Evolutionary conservation across 2,888 invertebrate species (phyloP), one percentile per base, ranked within the genome.

Genomic region (Leptura quadrifasciata): DNA sequence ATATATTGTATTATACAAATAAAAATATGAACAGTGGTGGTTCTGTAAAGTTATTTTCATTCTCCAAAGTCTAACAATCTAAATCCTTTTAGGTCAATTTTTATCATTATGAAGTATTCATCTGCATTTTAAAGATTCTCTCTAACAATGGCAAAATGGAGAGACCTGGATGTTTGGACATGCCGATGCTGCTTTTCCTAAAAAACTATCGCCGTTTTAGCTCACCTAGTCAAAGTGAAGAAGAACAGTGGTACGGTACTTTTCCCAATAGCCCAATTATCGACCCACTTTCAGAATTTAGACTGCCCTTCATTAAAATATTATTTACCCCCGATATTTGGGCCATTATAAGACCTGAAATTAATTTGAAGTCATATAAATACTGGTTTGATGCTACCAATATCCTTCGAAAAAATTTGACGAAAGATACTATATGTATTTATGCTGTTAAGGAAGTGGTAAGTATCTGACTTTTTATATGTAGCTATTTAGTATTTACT

Each of bases 81-180:
- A n/a, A n/a, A n/a, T n/a, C 27, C 15, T 76, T 81, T 73, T 82
- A 90, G 90, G 86, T 91, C 0, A 91, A 91, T 83, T 90, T 89
- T 78, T 92, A 91, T 83, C 87, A 91, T 78, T 91, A 91, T 76
- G 92, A 92, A 87, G 89, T 91, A 4, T 91, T 90, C 79, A 83
- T 89, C 24, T 89, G 90, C 18, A 88, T 91, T 58, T 83, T 90
- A 75, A 86, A 89, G 63, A 84, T 90, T 12, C 74, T 88, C 39
- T 72, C 58, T 9, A 70, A 72, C 27, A 70, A 76, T 35, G 17
- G 24, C n/a, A 21, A 20, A 24, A 60, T 17, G 2, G 71, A 75
- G 79, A 80, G 54, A 21, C 63, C 39, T 20, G 70, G 58, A 27
- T 75, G 21, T 24, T 27, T 15, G 52, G 54, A 76, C 1, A 79